These are phyloP conservation scores for Apamea epomidion DNA, from an alignment of 2,888 invertebrate genomes.

Conservation along the genomic window DNA sequence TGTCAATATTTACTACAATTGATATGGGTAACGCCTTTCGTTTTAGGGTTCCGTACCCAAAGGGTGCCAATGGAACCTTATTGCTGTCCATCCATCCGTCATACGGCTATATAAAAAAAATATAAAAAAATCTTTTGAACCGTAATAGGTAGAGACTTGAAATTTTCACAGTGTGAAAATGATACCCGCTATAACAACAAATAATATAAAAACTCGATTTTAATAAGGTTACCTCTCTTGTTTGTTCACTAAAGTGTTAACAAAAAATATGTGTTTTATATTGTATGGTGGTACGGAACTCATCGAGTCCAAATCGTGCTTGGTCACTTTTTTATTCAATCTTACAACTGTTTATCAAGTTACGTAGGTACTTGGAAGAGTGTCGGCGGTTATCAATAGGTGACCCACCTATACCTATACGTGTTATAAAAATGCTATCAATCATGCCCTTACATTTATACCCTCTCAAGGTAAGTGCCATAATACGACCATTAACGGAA, in stretches of 20 bases:
- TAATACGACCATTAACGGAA: constrained; percentile 13
- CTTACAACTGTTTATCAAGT: background rate
- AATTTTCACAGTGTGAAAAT: background rate
- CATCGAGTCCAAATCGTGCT: background rate
- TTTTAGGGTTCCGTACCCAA: background rate
- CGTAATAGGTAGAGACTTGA: background rate
- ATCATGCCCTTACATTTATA: background rate
- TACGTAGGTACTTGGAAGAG: background rate
- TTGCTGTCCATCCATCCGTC: background rate
- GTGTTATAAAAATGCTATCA: background rate
- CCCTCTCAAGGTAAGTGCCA: constrained; percentile 1
- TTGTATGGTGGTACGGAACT: background rate
- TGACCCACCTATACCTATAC: background rate
- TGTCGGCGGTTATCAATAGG: background rate
- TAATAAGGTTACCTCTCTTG: background rate
- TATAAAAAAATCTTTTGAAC: no score
- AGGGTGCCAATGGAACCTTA: background rate
- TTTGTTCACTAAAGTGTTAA: background rate
- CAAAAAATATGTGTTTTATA: background rate
- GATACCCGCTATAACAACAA: background rate
- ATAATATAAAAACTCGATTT: background rate
- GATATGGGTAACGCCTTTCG: constrained; percentile 4
- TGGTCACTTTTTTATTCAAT: background rate
- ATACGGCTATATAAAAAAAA: no score
- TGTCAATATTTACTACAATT: constrained; percentile 16